Conservation (phyloP, 2,888 invertebrate genomes). For the Eubasilissa splendida region DNA sequence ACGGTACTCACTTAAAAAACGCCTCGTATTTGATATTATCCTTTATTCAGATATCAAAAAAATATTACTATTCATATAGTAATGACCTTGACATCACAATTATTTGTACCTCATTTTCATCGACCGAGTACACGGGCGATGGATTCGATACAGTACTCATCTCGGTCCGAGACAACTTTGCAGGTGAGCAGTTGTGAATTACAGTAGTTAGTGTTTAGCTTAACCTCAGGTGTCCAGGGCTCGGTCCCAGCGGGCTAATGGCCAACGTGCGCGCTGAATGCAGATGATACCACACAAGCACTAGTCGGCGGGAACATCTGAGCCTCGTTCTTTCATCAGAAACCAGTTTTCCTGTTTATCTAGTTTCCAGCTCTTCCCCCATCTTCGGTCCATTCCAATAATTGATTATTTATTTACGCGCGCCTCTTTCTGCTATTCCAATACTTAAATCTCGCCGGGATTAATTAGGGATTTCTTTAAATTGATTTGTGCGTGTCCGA, state of each 20-base stretch:
- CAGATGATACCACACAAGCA: background rate
- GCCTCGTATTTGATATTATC: too few relatives aligned
- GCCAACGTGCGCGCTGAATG: conserved; percentile 7
- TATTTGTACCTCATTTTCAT: too few relatives aligned
- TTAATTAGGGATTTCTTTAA: conserved; percentile 15
- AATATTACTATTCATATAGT: too few relatives aligned
- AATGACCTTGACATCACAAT: too few relatives aligned
- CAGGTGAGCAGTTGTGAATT: background rate
- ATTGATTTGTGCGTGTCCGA: background rate
- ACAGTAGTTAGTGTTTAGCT: background rate
- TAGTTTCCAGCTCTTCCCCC: conserved; percentile 3
- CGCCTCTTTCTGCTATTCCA: conserved; percentile 5
- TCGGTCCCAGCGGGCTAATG: background rate
- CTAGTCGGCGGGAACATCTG: background rate
- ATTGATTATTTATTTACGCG: conserved; percentile 43
- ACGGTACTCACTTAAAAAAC: too few relatives aligned
- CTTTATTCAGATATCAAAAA: too few relatives aligned
- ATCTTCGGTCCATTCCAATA: conserved; percentile 26
- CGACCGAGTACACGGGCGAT: too few relatives aligned
- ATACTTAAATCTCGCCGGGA: background rate
- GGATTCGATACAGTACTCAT: too few relatives aligned
- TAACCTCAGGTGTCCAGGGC: background rate
- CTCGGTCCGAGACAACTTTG: background rate
- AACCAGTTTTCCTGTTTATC: conserved; percentile 36
- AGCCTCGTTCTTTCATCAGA: conserved; percentile 22